Evolutionary conservation across 2,113 vertebrate genomes (phyloP).

Genomic region (Epinephelus fuscoguttatus): DNA sequence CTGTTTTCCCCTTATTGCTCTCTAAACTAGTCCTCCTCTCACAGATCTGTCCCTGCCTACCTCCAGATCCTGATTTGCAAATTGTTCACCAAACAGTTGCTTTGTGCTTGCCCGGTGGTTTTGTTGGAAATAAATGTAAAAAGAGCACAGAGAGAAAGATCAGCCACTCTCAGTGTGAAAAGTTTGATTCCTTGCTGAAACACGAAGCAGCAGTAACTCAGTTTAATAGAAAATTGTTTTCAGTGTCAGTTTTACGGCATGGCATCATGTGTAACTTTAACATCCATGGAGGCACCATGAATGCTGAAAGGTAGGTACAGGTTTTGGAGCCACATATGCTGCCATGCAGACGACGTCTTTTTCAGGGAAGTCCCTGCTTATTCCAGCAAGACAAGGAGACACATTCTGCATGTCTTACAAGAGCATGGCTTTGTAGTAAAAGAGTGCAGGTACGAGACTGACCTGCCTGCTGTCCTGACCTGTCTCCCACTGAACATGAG

Average conservation of each 20-base stretch:
- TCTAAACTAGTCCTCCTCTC: background rate
- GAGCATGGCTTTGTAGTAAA: no score
- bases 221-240: background rate
- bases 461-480: no score
- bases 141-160: background rate
- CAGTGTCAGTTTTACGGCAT: background rate
- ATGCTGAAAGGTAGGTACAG: no score
- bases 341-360: no score
- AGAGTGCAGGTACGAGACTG: no score
- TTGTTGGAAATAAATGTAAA: background rate
- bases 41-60: background rate
- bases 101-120: slow-evolving; percentile 4
- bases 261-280: no score
- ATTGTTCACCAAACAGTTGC: slow-evolving; percentile 4
- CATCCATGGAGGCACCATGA: no score
- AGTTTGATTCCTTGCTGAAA: slow-evolving; percentile 2
- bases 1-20: background rate
- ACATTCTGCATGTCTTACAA: no score
- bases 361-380: no score
- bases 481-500: no score
- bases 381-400: no score
- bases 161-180: slow-evolving; percentile 6
- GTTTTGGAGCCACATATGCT: no score
- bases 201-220: background rate
- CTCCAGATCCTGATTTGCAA: slow-evolving; percentile 9